Conservation (phyloP, 2,888 invertebrate species). For the Volucella inanis region DNA sequence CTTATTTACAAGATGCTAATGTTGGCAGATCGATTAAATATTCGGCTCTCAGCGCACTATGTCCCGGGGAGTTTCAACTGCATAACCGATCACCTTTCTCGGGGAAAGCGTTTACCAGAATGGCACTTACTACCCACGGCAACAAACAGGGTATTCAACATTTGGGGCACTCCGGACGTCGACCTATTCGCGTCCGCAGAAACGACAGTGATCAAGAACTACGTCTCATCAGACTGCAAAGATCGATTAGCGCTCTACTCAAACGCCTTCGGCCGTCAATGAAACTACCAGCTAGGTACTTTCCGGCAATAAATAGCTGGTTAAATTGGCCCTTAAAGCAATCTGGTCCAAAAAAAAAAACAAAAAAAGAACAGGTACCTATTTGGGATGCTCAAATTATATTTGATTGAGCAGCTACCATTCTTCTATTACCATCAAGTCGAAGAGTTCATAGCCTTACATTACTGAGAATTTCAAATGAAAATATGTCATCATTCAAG, state of each 20-base stretch:
- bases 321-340: conserved; percentile 34
- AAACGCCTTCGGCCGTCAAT: conserved; percentile 47
- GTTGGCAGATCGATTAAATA: neutral
- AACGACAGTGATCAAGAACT: conserved; percentile 48
- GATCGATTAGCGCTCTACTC: conserved; percentile 46
- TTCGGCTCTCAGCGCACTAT: conserved; percentile 42
- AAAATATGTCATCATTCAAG: conserved; percentile 24
- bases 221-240: conserved; percentile 43
- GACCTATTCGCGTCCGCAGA: conserved; percentile 56
- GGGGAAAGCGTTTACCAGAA: conserved; percentile 17
- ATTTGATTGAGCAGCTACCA: conserved; percentile 33
- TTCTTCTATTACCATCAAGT: conserved; percentile 30
- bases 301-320: conserved; percentile 38
- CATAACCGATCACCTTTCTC: conserved; percentile 42
- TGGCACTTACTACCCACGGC: conserved; percentile 33
- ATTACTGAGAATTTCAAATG: conserved; percentile 34
- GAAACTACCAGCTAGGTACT: conserved; percentile 25
- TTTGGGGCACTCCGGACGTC: conserved; percentile 53
- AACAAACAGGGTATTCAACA: conserved; percentile 38
- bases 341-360: conserved; percentile 21
- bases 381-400: conserved; percentile 49
- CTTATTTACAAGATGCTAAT: conserved; percentile 8
- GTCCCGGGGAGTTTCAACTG: conserved; percentile 53
- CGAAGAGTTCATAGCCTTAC: conserved; percentile 39
- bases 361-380: conserved; percentile 24